Conservation (phyloP, 1,140 invertebrate species). For the Pseudomyrmex sp. region DNA sequence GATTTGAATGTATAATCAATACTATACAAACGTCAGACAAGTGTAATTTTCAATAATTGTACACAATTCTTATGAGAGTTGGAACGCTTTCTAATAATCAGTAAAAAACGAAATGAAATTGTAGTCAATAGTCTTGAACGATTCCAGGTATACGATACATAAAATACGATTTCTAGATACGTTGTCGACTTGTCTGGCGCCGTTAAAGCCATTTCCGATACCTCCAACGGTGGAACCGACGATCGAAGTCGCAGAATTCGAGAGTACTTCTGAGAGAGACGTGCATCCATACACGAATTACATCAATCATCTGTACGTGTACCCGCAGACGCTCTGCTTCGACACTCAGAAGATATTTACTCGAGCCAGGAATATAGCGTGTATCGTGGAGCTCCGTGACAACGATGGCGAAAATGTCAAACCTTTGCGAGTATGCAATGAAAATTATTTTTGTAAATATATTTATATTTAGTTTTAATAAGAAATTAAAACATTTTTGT, state of each 20-base stretch:
- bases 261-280: slow-evolving; percentile 89
- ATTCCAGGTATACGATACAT: slow-evolving; percentile 27
- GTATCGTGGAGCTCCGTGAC: slow-evolving; percentile 93
- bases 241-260: slow-evolving; percentile 93
- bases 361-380: slow-evolving; percentile 96
- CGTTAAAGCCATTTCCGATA: slow-evolving; percentile 93
- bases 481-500: neutral
- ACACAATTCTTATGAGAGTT: neutral
- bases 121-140: slow-evolving; percentile 36
- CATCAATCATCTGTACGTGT: slow-evolving; percentile 95
- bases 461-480: neutral
- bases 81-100: neutral
- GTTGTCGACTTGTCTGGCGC: slow-evolving; percentile 91
- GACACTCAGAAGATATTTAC: slow-evolving; percentile 96
- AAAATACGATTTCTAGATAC: slow-evolving; percentile 87
- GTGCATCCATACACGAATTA: slow-evolving; percentile 93
- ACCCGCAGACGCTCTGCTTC: slow-evolving; percentile 94
- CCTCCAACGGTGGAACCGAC: slow-evolving; percentile 90
- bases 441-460: neutral
- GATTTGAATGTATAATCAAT: no score
- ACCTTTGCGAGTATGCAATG: slow-evolving; percentile 88
- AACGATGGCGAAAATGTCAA: slow-evolving; percentile 90
- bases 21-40: no score
- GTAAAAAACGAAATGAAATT: neutral
- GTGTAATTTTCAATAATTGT: neutral